These are phyloP conservation scores for Trichonephila clavipes DNA, from an alignment of 1,140 invertebrate species.

Conservation along the genomic window DNA sequence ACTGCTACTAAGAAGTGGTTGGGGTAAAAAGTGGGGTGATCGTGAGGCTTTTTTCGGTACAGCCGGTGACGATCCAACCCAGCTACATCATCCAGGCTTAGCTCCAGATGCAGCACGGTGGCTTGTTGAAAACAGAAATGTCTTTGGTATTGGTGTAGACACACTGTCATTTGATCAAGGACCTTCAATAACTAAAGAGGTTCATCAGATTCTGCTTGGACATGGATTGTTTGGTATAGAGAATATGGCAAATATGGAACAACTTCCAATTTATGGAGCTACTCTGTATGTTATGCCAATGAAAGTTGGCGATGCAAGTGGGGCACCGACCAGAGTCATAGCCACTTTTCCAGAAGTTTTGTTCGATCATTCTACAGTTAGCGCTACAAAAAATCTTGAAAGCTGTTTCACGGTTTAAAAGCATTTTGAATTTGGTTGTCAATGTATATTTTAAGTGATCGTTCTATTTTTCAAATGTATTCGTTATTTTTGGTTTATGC, in stretches of 20 bases:
- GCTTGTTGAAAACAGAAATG: conserved; percentile 83
- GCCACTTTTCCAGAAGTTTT: conserved; percentile 65
- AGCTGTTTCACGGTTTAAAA: neutral
- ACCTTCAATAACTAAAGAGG: conserved; percentile 80
- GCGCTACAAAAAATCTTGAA: neutral
- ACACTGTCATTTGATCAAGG: conserved; percentile 84
- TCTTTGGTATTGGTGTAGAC: conserved; percentile 86
- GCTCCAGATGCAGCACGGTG: conserved; percentile 83
- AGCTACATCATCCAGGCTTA: conserved; percentile 81
- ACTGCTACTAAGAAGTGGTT: conserved; percentile 84
- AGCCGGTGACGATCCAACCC: conserved; percentile 39
- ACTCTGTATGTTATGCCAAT: conserved; percentile 78
- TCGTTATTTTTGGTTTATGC: too few relatives aligned
- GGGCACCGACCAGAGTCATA: conserved; percentile 77
- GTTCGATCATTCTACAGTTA: conserved; percentile 67
- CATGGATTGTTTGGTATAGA: conserved; percentile 65
- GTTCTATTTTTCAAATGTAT: too few relatives aligned
- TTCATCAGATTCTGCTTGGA: conserved; percentile 48
- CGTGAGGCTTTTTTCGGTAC: conserved; percentile 77
- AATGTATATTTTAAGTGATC: neutral
- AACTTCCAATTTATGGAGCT: conserved; percentile 76
- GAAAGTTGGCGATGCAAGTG: conserved; percentile 78
- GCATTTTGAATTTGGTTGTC: neutral
- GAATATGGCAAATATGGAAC: conserved; percentile 77
- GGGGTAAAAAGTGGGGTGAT: conserved; percentile 80